Percentiles rank a stretch among this genome's conserved stretches.
Conservation (phyloP, 2,797 vertebrate species). For the Pantherophis alleghaniensis region DNA sequence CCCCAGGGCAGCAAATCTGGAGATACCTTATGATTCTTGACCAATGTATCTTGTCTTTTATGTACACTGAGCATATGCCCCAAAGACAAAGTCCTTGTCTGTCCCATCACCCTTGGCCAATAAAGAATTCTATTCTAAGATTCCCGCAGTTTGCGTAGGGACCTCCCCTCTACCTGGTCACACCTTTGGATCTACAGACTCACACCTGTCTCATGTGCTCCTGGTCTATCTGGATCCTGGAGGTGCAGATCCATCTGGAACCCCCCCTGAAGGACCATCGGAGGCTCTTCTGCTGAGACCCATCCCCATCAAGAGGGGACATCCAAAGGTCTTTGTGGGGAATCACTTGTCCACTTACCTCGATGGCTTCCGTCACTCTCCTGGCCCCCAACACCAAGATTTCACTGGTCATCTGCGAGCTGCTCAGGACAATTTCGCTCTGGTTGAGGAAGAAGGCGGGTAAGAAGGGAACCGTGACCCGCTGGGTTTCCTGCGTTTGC, state of each 20-base stretch:
- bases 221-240: not conserved
- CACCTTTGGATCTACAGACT: not conserved
- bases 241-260: not conserved
- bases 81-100: too few relatives aligned
- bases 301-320: too few relatives aligned
- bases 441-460: slow-evolving; percentile 69
- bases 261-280: not conserved
- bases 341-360: slow-evolving; percentile 42
- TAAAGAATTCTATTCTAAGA: not conserved
- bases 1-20: too few relatives aligned
- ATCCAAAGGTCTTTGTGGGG: not conserved
- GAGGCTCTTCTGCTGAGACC: not conserved
- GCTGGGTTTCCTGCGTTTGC: slow-evolving; percentile 21
- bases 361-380: slow-evolving; percentile 57
- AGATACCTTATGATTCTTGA: too few relatives aligned
- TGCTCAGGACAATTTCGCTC: slow-evolving; percentile 57
- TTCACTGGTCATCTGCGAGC: slow-evolving; percentile 14
- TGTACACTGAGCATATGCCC: too few relatives aligned
- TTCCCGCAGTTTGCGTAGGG: not conserved
- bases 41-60: too few relatives aligned
- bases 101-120: too few relatives aligned
- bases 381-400: slow-evolving; percentile 60
- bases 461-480: slow-evolving; percentile 61
- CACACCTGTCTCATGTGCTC: not conserved
- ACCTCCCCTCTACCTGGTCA: not conserved